phyloP scores from a whole-genome alignment of 1,140 invertebrate species.

The Drosophila ohnishii region DNA sequence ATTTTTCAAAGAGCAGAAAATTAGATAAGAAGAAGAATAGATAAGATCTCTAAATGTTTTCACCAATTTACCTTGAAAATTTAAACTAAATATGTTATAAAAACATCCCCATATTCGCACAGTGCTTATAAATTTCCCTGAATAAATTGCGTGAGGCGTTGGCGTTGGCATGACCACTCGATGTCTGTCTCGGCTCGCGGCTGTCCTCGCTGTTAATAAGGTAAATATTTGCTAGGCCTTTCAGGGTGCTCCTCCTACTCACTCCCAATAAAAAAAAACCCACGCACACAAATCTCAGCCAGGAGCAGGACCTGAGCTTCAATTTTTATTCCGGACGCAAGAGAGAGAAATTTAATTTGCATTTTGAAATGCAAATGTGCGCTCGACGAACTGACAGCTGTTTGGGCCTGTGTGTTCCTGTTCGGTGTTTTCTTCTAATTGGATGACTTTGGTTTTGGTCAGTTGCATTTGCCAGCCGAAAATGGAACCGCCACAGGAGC shows the following conservation, averaged over 20 bases:
- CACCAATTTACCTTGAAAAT: neutral
- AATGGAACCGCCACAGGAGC: slow-evolving; percentile 7
- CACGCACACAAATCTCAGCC: slow-evolving; percentile 32
- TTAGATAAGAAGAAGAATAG: too few relatives aligned
- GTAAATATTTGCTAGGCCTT: slow-evolving; percentile 68
- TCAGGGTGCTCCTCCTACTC: slow-evolving; percentile 1
- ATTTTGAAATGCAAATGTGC: slow-evolving; percentile 72
- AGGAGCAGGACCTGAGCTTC: slow-evolving; percentile 2
- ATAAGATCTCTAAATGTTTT: neutral
- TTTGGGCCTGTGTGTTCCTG: slow-evolving; percentile 49
- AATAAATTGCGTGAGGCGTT: slow-evolving; percentile 48
- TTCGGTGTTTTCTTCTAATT: slow-evolving; percentile 75
- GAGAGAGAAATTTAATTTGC: slow-evolving; percentile 67
- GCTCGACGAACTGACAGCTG: slow-evolving; percentile 62
- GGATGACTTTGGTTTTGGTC: slow-evolving; percentile 64
- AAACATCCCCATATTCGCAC: neutral
- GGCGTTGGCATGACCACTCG: slow-evolving; percentile 44
- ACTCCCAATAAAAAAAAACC: neutral
- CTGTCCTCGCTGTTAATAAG: slow-evolving; percentile 64
- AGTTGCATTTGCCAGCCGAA: slow-evolving; percentile 56
- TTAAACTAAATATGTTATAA: too few relatives aligned
- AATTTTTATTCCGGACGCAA: slow-evolving; percentile 32
- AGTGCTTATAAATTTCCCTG: neutral
- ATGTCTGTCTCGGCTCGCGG: slow-evolving; percentile 19
- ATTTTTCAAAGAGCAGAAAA: neutral